A percentile compares a stretch with the other conserved stretches of the same genome.
These are phyloP conservation scores for Vespertilio murinus DNA, from an alignment of 2,797 vertebrate genomes.

Conservation along the genomic window DNA sequence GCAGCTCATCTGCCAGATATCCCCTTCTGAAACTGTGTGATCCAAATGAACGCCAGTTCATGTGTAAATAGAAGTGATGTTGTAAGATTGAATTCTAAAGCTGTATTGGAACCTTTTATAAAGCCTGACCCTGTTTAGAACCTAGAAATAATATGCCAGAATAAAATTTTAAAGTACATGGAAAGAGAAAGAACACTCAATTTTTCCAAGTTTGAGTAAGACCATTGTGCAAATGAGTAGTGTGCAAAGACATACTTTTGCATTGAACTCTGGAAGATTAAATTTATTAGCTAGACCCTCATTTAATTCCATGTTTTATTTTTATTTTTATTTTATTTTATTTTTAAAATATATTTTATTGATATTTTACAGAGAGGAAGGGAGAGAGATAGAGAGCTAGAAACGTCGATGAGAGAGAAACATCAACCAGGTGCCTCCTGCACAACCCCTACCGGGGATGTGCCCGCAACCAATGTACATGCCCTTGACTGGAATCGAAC, in stretches of 20 bases:
- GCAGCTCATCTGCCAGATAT: not conserved
- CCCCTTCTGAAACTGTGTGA: not conserved
- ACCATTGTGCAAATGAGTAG: not conserved
- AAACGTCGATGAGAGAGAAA: no score
- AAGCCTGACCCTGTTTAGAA: not conserved
- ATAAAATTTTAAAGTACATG: not conserved
- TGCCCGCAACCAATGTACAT: no score
- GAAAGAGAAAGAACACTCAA: not conserved
- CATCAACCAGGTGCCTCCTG: no score
- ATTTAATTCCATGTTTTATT: conserved; percentile 27
- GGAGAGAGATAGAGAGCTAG: no score
- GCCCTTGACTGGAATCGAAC: no score
- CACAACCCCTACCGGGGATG: no score
- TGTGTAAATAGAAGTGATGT: not conserved
- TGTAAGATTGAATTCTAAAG: not conserved
- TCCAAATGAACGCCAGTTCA: not conserved
- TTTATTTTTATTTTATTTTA: no score
- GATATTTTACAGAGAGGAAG: no score
- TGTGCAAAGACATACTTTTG: not conserved
- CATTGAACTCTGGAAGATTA: not conserved
- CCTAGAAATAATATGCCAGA: conserved; percentile 6
- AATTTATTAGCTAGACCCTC: not conserved
- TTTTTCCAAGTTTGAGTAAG: conserved; percentile 27
- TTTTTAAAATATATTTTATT: no score
- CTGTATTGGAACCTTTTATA: not conserved